Evolutionary conservation across 2,797 vertebrate species (phyloP).

Genomic region (Hydrolagus colliei): DNA sequence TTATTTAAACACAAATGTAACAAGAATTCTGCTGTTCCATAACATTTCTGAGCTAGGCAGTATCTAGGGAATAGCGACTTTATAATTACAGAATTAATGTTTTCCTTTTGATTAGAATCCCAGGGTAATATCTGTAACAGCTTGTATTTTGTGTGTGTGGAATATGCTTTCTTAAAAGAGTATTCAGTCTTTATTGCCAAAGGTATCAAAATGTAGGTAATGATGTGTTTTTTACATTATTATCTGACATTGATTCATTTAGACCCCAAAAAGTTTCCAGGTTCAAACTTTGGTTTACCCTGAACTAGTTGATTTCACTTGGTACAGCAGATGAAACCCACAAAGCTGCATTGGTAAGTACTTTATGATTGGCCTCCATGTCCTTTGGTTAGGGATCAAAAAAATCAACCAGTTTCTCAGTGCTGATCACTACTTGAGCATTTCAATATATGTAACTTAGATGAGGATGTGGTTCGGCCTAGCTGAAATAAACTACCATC

Average conservation of each 20-base stretch:
- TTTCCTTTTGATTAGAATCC: conserved; percentile 5
- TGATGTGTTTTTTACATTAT: neutral
- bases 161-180: neutral
- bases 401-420: no score
- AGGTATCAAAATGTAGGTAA: neutral
- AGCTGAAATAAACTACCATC: no score
- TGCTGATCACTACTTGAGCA: no score
- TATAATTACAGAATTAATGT: neutral
- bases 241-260: neutral
- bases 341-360: no score
- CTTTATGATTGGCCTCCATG: no score
- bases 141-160: neutral
- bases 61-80: neutral
- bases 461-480: no score
- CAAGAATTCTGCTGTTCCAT: conserved; percentile 47
- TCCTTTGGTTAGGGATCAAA: no score
- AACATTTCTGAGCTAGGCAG: conserved; percentile 35
- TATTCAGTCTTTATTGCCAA: neutral
- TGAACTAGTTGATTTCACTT: neutral
- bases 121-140: neutral
- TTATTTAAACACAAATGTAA: conserved; percentile 60
- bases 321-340: neutral
- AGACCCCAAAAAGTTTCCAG: neutral
- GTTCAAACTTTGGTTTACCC: neutral
- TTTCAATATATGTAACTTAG: no score